Evolutionary conservation across 2,113 vertebrate genomes (phyloP).

Genomic region (Aythya baeri): DNA sequence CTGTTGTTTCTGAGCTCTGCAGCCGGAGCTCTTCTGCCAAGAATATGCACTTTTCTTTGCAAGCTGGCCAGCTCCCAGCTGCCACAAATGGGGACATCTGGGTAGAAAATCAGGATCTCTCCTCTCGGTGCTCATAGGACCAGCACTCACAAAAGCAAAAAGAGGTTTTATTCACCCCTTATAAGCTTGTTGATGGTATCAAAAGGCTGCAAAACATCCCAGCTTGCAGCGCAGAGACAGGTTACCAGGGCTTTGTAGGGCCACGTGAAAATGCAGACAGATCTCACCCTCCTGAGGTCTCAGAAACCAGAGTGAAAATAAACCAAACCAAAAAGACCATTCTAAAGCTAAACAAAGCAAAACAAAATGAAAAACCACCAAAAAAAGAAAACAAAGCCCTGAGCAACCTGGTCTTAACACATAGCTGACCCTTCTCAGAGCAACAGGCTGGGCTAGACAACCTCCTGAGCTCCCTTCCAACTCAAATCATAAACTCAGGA

Average conservation of each 20-base stretch:
- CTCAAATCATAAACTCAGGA: background rate
- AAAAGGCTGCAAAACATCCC: background rate
- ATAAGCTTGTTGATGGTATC: background rate
- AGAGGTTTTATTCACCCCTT: background rate
- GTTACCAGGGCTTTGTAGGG: no score
- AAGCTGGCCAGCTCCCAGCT: conserved; percentile 26
- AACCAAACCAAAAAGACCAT: background rate
- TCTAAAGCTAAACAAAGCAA: background rate
- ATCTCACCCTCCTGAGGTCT: background rate
- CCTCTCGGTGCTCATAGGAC: fast-evolving
- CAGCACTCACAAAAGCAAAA: background rate
- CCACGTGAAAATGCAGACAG: background rate
- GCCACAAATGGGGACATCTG: background rate
- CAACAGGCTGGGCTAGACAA: background rate
- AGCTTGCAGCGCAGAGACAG: background rate
- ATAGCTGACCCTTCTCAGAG: background rate
- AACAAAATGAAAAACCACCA: background rate
- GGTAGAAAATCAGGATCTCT: conserved; percentile 18
- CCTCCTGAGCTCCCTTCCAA: background rate
- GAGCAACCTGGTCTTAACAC: background rate
- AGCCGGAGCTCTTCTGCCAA: background rate
- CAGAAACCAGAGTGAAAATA: background rate
- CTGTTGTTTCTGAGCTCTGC: background rate
- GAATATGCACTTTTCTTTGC: conserved; percentile 26
- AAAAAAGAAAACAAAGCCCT: background rate